A percentile compares a stretch with the other conserved stretches of the same genome.
These are phyloP conservation scores for Lamellibrachia luymesi DNA, from an alignment of 1,140 invertebrate species.

Conservation along the genomic window DNA sequence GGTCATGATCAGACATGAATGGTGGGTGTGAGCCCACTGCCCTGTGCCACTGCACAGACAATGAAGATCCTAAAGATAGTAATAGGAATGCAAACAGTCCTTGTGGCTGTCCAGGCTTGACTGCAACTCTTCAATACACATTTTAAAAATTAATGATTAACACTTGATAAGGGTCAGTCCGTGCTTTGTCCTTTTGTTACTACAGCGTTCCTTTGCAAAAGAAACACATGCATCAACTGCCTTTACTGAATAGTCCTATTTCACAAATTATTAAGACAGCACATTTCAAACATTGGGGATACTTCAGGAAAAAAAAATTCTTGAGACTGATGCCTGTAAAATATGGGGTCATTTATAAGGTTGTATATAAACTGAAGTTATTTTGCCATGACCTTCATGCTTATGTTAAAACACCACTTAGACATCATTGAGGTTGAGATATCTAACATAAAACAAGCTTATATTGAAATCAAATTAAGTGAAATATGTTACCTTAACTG, in stretches of 20 bases:
- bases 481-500: background rate
- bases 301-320: no score
- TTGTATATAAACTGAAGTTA: background rate
- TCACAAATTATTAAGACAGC: no score
- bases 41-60: background rate
- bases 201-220: no score
- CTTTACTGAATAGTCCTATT: background rate
- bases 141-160: no score
- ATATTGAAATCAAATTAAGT: background rate
- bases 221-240: background rate
- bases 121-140: no score
- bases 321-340: background rate
- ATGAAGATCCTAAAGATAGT: background rate
- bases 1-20: background rate
- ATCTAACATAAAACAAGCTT: background rate
- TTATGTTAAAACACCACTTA: background rate
- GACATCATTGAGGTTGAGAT: background rate
- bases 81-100: background rate
- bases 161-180: no score
- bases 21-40: background rate
- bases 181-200: no score
- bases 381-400: background rate
- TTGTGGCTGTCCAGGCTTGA: background rate
- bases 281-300: no score
- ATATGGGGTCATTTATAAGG: background rate